A percentile compares a stretch with the other conserved stretches of the same genome.
phyloP scores from a whole-genome alignment of 2,113 vertebrate genomes.

The Ardeotis arabs region DNA sequence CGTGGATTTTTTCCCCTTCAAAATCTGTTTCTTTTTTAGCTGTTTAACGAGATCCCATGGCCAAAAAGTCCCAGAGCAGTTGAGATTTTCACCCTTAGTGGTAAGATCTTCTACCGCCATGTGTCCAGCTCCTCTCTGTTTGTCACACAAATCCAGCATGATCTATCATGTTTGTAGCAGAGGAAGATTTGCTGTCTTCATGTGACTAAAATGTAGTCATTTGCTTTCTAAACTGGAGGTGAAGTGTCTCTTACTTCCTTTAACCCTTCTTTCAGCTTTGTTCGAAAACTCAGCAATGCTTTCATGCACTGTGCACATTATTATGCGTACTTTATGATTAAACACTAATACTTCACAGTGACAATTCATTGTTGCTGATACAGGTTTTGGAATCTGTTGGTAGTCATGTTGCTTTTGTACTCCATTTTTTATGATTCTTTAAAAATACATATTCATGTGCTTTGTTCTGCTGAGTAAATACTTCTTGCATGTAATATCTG shows the following conservation, averaged over 20 bases:
- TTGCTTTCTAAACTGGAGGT: background rate
- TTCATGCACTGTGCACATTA: background rate
- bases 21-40: conserved; percentile 50
- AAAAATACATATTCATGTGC: background rate
- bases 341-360: background rate
- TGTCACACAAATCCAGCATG: conserved; percentile 29
- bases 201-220: background rate
- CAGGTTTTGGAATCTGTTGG: background rate
- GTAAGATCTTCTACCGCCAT: conserved; percentile 4
- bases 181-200: background rate
- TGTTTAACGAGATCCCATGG: conserved; percentile 9
- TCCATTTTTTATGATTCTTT: background rate
- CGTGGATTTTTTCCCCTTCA: background rate
- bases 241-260: background rate
- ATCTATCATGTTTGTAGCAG: background rate
- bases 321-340: background rate
- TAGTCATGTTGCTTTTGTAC: background rate
- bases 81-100: conserved; percentile 35
- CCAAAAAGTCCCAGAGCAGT: conserved; percentile 13
- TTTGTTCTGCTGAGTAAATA: background rate
- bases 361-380: background rate
- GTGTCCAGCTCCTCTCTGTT: background rate
- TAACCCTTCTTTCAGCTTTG: background rate
- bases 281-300: background rate
- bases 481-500: background rate